A percentile compares a stretch with the other conserved stretches of the same genome.
Evolutionary conservation across 1,140 invertebrate genomes (phyloP).

Genomic region (Zaprionus ornatus): DNA sequence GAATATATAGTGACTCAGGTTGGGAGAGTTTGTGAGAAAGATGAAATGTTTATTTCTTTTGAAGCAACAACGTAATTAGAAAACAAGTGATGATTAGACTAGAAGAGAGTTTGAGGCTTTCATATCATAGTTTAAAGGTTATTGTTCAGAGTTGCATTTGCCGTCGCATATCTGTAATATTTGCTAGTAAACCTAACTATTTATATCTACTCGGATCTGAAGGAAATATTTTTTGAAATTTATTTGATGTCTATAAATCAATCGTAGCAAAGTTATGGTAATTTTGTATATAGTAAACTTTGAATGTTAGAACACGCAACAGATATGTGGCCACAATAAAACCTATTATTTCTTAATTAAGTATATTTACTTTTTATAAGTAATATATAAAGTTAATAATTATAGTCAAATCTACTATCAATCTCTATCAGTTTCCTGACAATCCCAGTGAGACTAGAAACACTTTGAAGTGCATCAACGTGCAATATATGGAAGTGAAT

Average conservation of each 20-base stretch:
- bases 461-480: slow-evolving; percentile 34
- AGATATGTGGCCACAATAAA: no score
- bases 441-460: neutral
- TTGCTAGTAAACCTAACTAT: neutral
- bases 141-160: no score
- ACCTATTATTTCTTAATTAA: no score
- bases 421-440: neutral
- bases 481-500: neutral
- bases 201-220: neutral
- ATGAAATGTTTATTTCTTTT: neutral
- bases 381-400: neutral
- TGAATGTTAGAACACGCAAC: no score
- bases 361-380: no score
- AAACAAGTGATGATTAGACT: no score
- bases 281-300: no score
- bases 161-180: neutral
- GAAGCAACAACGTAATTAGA: no score
- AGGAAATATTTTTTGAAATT: neutral
- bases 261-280: no score
- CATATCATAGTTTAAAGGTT: no score
- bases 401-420: neutral
- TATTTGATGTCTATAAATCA: no score
- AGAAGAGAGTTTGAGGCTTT: no score
- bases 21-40: neutral
- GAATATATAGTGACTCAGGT: slow-evolving; percentile 16